Base-by-base conservation (phyloP, 2,113 vertebrate species). In the Phaethon lepturus region DNA sequence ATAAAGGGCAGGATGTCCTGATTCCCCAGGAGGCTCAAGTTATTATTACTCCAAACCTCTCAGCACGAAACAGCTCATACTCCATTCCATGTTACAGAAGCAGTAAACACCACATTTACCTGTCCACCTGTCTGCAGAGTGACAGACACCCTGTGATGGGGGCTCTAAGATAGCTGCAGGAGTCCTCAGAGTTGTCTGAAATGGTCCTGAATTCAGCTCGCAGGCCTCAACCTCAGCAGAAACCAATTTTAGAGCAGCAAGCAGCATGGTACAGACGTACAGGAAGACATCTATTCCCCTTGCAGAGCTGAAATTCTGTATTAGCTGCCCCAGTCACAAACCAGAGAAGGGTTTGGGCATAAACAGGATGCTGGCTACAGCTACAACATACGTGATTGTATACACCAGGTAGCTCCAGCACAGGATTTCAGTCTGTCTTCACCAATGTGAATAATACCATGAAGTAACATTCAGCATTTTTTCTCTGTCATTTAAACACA, bases 11-110 rank as follows among this genome's bases (percentile, higher is more conserved):
- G 85, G 55, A 90, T 79, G 84, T 58, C 92, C 90, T 60, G 44
- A 72, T 86, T 78, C 67, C 63, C 23, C 19, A 4, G 38, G 72
- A 93, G 75, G 72, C 90, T 84, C 67, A 80, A 93, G 75, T 88
- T 91, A 92, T 93, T 94, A 92, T 71, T 64, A 73, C 78, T 91
- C 72, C 86, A 86, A 86, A 74, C 55, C 42, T 79, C 82, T 92
- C 71, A 78, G 90, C 90, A 88, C 12, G 24, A 72, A 92, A 40
- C 33, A 89, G 86, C 52, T 91, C 59, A 50, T 80, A 18, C 50
- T 53, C 60, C 38, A 33, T 49, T 62, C 45, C 71, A 38, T 9
- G 53, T 66, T 77, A 86, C 24, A 13, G 17, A 82, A 84, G 29
- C 86, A 78, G 76, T 8, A 29, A 88, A 69, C 31, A 73, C 29